A percentile compares a stretch with the other conserved stretches of the same genome.
These are phyloP conservation scores for Monochamus alternatus DNA, from an alignment of 2,888 invertebrate species.

Conservation along the genomic window DNA sequence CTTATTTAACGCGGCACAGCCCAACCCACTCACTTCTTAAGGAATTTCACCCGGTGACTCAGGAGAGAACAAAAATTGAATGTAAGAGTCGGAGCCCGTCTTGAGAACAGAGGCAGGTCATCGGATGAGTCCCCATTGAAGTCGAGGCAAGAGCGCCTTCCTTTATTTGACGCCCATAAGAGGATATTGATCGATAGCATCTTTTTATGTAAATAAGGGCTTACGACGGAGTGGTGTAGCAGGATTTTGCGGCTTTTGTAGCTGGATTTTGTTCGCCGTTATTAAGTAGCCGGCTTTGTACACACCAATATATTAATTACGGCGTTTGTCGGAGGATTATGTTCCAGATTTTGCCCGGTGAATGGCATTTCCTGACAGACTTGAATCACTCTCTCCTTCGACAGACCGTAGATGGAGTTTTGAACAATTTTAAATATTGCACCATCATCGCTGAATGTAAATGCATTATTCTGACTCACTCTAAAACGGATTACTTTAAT, in stretches of 20 bases:
- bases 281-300: slow-evolving; percentile 50
- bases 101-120: slow-evolving; percentile 16
- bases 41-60: slow-evolving; percentile 11
- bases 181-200: slow-evolving; percentile 48
- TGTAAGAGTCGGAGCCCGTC: slow-evolving; percentile 4
- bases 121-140: slow-evolving; percentile 20
- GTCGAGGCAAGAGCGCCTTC: slow-evolving; percentile 26
- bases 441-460: background rate
- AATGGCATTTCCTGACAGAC: slow-evolving; percentile 35
- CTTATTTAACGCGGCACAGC: background rate
- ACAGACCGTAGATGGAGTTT: slow-evolving; percentile 14
- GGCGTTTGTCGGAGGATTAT: slow-evolving; percentile 51
- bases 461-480: no score
- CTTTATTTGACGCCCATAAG: slow-evolving; percentile 34
- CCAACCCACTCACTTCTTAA: background rate
- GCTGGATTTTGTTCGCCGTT: slow-evolving; percentile 48
- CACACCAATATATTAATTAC: slow-evolving; percentile 53
- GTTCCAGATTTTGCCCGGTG: slow-evolving; percentile 25
- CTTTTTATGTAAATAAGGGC: slow-evolving; percentile 54
- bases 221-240: slow-evolving; percentile 46
- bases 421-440: background rate
- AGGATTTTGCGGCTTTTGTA: slow-evolving; percentile 55
- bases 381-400: slow-evolving; percentile 17
- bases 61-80: slow-evolving; percentile 1
- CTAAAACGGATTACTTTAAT: no score